Percentiles rank a stretch among this genome's conserved stretches.
These are phyloP conservation scores for Caenorhabditis doughertyi DNA, from an alignment of 2,888 invertebrate species.

Conservation along the genomic window DNA sequence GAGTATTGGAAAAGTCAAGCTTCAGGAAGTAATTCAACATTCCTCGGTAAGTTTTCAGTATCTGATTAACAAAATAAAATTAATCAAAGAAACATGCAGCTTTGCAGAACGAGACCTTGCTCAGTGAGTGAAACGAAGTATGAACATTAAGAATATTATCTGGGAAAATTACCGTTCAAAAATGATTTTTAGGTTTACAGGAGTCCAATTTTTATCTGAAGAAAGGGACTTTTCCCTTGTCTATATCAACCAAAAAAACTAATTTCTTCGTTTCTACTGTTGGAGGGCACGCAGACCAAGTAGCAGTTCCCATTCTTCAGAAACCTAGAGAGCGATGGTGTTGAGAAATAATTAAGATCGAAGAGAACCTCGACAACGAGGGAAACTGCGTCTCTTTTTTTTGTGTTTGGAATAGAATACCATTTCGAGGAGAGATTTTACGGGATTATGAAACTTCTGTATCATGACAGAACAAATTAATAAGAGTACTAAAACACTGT, in stretches of 20 bases:
- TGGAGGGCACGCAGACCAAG: constrained; percentile 17
- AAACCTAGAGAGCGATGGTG: constrained; percentile 31
- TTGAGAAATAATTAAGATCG: neutral
- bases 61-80: too few relatives aligned
- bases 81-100: too few relatives aligned
- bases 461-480: neutral
- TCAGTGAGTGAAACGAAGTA: too few relatives aligned
- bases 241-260: neutral
- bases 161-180: too few relatives aligned
- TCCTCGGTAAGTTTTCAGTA: too few relatives aligned
- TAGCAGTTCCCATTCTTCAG: constrained; percentile 6
- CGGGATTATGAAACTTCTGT: constrained; percentile 1
- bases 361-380: constrained; percentile 10
- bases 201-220: too few relatives aligned
- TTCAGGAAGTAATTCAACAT: too few relatives aligned
- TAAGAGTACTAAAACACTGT: neutral
- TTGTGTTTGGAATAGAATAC: constrained; percentile 1
- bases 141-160: too few relatives aligned
- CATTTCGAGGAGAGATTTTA: neutral
- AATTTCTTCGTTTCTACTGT: constrained; percentile 1
- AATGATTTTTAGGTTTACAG: too few relatives aligned
- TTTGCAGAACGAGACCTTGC: too few relatives aligned
- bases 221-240: neutral
- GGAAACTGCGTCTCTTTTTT: constrained; percentile 34
- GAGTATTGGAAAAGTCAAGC: too few relatives aligned